Evolutionary conservation across 2,797 vertebrate genomes (phyloP).

Genomic region (Cuculus canorus): DNA sequence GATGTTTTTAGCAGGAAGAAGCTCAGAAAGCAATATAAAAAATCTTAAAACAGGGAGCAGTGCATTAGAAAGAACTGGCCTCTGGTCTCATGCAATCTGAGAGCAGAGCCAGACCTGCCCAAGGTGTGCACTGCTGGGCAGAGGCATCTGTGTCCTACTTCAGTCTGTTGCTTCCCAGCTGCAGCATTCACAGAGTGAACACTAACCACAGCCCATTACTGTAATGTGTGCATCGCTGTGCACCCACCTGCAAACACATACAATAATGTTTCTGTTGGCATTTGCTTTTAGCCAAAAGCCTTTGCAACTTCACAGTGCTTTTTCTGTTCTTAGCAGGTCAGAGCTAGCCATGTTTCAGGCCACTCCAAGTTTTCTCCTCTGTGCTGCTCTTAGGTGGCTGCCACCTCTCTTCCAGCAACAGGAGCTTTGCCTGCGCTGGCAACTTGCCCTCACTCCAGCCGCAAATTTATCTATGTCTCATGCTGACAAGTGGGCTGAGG

Average conservation of each 20-base stretch:
- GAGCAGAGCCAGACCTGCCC: background rate
- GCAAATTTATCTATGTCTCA: background rate
- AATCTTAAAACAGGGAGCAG: background rate
- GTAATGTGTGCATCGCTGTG: fast-evolving
- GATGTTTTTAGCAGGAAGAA: background rate
- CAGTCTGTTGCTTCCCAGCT: background rate
- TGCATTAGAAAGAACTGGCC: background rate
- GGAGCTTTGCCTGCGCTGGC: background rate
- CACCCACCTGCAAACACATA: background rate
- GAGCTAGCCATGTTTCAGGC: background rate
- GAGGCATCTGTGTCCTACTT: background rate
- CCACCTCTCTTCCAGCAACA: background rate
- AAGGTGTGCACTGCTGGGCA: fast-evolving
- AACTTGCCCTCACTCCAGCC: background rate
- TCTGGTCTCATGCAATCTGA: background rate
- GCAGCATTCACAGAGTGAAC: background rate
- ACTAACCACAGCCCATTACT: background rate
- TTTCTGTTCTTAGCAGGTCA: background rate
- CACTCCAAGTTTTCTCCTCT: background rate
- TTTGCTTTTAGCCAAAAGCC: background rate
- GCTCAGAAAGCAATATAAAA: background rate
- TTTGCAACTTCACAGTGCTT: background rate
- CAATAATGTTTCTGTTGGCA: background rate
- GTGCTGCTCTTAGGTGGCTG: background rate
- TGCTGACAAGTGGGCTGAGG: background rate